Evolutionary conservation across 2,888 invertebrate species (phyloP), one percentile per base, ranked within the genome.

Genomic region (Heliconius hortense): DNA sequence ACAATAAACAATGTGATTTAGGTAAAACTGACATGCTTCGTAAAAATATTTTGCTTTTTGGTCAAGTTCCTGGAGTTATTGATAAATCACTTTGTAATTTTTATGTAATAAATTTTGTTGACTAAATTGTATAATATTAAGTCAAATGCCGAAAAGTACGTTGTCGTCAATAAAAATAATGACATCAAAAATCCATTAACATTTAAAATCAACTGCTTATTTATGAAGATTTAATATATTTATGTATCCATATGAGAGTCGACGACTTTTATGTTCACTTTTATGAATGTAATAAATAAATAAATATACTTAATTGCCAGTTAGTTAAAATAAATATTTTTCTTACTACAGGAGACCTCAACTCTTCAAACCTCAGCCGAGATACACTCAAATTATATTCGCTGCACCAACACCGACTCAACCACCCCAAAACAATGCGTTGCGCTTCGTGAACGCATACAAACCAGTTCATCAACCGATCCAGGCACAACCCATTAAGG

Each of bases 371-470:
- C 90, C 92, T 80, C 89, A 91, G 79, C 89, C 90, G 76, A 89
- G 89, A 80, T 93, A 91, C 82, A 94, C 94, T 15, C 87, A 92
- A 78, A 82, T 93, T 21, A 82, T 88, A 21, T 90, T 86, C 85
- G 88, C 86, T 78, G 79, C 83, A 3, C 83, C 85, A 31, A 71
- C 79, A 8, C 80, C 85, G 3, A 78, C 86, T 0, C 85, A 84
- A 10, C 81, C 80, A 67, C 86, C 89, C 15, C 82, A 87, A 5
- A 93, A 83, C 84, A 92, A 86, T 74, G 94, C 90, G 0, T 91
- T 93, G 82, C 86, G 88, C 7, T 93, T 94, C 79, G 93, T 90
- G 80, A 93, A 90, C 83, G 85, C 90, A 0, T 94, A 94, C 81
- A 81, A 86, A 59, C 91, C 92, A 2, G 83, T 77, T 48, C 84